These are phyloP conservation scores for Zosterops borbonicus DNA, from an alignment of 2,113 vertebrate species.

Conservation along the genomic window DNA sequence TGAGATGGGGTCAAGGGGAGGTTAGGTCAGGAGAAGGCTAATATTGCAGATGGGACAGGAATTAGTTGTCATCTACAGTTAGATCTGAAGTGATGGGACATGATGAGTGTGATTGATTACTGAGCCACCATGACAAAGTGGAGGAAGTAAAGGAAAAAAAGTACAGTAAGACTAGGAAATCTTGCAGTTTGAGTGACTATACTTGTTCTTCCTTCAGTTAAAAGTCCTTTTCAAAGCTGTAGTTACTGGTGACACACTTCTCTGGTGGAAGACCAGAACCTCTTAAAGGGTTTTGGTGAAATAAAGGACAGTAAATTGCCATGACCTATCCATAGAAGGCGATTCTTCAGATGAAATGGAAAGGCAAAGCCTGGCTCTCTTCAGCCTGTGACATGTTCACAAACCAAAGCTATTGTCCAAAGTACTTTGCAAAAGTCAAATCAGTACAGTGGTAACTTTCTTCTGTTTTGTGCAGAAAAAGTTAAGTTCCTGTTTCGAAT, in stretches of 20 bases:
- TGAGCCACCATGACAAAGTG: not conserved
- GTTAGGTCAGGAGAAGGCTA: not conserved
- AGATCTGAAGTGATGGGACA: not conserved
- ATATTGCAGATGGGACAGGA: not conserved
- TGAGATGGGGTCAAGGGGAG: not conserved
- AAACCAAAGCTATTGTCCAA: not conserved
- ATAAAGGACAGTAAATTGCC: not conserved
- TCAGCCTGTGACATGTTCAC: not conserved
- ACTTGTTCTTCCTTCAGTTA: not conserved
- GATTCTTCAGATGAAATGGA: not conserved
- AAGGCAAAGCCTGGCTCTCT: not conserved
- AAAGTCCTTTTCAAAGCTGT: not conserved
- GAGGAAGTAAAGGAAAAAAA: not conserved
- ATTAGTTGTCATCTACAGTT: not conserved
- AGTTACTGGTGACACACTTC: not conserved
- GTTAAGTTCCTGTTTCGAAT: not conserved
- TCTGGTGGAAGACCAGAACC: not conserved
- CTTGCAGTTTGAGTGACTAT: not conserved
- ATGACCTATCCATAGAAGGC: not conserved
- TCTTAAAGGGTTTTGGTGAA: not conserved
- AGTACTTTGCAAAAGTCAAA: not conserved
- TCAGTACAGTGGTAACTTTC: not conserved
- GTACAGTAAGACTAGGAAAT: not conserved
- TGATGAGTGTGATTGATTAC: not conserved
- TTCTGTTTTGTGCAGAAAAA: not conserved